These are phyloP conservation scores for Saguinus midas DNA, from an alignment of 2,113 vertebrate species.

Conservation along the genomic window DNA sequence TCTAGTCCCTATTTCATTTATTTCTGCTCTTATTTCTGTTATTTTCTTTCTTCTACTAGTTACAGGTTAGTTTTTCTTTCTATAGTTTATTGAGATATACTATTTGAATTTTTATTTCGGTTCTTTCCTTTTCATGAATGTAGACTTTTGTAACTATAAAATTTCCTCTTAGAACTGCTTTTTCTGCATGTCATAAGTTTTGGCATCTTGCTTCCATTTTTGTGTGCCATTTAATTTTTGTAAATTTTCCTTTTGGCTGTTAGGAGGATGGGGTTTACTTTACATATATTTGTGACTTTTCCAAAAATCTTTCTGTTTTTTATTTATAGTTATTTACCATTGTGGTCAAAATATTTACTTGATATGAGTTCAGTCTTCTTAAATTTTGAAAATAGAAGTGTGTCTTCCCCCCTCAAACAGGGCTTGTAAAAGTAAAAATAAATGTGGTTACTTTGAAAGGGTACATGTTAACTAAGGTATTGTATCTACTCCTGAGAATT, in stretches of 20 bases:
- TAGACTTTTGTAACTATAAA: too few relatives aligned
- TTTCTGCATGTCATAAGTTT: not conserved
- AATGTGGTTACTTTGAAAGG: not conserved
- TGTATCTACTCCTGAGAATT: not conserved
- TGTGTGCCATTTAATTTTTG: not conserved
- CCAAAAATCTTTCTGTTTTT: not conserved
- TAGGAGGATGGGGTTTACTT: not conserved
- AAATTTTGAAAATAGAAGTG: not conserved
- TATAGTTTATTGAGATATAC: not conserved
- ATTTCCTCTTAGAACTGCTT: not conserved
- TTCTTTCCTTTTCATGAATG: not conserved
- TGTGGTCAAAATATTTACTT: not conserved
- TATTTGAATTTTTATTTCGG: not conserved
- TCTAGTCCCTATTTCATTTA: not conserved
- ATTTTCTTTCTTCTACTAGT: not conserved
- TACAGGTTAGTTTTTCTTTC: not conserved
- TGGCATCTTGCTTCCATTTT: not conserved
- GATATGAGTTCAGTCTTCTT: not conserved
- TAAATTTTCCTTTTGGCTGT: not conserved
- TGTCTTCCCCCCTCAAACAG: accelerated
- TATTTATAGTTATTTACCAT: not conserved
- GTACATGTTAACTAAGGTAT: not conserved
- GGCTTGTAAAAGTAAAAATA: not conserved
- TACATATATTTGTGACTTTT: not conserved
- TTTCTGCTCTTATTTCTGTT: not conserved